Evolutionary conservation across 2,113 vertebrate species (phyloP).

Genomic region (Edolisoma coerulescens): DNA sequence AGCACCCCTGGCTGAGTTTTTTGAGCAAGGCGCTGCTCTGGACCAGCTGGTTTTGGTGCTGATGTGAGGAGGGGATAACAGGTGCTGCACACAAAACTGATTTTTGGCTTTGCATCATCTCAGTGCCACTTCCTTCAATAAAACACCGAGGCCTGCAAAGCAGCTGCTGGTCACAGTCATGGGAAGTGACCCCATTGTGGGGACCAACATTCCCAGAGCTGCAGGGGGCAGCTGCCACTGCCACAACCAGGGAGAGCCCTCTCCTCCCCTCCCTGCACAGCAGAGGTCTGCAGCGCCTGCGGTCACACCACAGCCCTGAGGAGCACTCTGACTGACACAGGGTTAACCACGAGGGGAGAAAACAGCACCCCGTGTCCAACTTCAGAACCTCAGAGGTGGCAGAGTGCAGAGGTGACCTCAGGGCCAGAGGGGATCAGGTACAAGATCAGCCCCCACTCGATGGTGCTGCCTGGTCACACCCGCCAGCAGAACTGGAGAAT

Average conservation of each 20-base stretch:
- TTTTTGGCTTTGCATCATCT: background rate
- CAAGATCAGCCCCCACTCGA: background rate
- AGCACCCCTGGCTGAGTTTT: background rate
- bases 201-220: background rate
- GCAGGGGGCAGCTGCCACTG: background rate
- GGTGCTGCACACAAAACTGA: accelerated
- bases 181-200: accelerated
- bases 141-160: background rate
- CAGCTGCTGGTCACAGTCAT: accelerated
- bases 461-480: background rate
- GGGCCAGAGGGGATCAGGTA: background rate
- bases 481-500: background rate
- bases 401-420: background rate
- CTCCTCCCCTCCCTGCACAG: background rate
- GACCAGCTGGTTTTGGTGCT: background rate
- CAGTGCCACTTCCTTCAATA: background rate
- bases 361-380: background rate
- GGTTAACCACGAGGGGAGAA: background rate
- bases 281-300: background rate
- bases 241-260: background rate
- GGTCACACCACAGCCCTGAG: background rate
- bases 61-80: background rate
- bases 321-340: background rate
- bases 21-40: background rate
- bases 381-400: background rate